Conservation (phyloP, 2,797 vertebrate species). For the Bradypodion pumilum region DNA sequence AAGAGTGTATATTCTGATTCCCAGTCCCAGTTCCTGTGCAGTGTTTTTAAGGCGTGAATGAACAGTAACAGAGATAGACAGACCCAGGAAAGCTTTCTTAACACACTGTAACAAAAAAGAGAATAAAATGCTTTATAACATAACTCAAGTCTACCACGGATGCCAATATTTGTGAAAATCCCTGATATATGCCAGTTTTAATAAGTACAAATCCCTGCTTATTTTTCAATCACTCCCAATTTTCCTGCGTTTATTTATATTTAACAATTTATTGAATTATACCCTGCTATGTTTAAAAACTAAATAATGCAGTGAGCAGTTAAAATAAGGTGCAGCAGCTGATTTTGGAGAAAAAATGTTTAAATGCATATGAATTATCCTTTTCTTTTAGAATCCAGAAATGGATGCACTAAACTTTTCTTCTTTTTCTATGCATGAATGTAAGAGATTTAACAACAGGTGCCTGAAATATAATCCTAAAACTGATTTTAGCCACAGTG, state of each 20-base stretch:
- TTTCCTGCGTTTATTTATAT: background rate
- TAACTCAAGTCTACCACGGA: background rate
- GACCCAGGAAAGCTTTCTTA: constrained; percentile 91
- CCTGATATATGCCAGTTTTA: background rate
- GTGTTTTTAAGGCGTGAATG: constrained; percentile 92
- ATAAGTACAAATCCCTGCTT: background rate
- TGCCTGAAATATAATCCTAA: too few species aligned
- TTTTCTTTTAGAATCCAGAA: too few species aligned
- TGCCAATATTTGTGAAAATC: background rate
- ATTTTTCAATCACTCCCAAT: background rate
- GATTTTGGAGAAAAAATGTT: background rate
- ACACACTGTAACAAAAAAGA: constrained; percentile 72
- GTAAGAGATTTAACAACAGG: too few species aligned
- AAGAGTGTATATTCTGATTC: constrained; percentile 97
- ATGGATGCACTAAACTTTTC: too few species aligned
- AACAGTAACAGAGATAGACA: constrained; percentile 85
- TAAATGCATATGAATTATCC: too few species aligned
- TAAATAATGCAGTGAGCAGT: background rate
- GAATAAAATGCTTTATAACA: constrained; percentile 21
- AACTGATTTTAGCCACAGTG: too few species aligned
- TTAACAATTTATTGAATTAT: background rate
- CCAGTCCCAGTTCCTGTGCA: constrained; percentile 98
- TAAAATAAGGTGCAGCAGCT: background rate
- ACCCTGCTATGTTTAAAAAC: background rate
- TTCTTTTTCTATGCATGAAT: too few species aligned